Base-by-base conservation (phyloP, 2,888 invertebrate species). In the Hoplodrina ambigua region DNA sequence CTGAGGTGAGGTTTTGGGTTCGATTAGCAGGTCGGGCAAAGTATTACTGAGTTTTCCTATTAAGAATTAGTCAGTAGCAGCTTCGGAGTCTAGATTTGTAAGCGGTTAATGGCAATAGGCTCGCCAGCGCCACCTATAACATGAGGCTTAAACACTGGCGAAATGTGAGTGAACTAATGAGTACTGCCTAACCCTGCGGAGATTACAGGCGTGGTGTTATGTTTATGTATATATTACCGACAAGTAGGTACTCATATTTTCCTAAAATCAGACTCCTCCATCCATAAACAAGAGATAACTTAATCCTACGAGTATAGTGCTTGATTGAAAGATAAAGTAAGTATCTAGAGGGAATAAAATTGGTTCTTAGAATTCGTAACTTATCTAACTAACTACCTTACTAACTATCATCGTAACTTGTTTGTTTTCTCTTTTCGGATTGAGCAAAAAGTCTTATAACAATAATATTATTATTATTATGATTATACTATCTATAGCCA, bases 251-350 rank as follows among this genome's bases (percentile, higher is more conserved):
- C 13, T 37, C 25, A 15, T 25, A 68, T 49, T 56, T 55, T 20
- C 2, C 17, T 5, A 25, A 13, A 67, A n/a, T 2, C n/a, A 56
- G 13, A 10, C 19, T 56, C 33, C 15, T 49, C 20, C 1, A 15
- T 37, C 17, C 13, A n/a, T 3, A 53, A 49, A 25, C 19, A 25
- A 10, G n/a, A 7, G 11, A 46, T 46, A 25, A 49, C 19, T 33
- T 4, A 70, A 66, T 70, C 17, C 20, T 62, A 41, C 4, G 11
- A 37, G 25, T 1, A 25, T 41, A 57, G 15, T 49, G 49, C 2
- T 6, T 65, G 54, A 73, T 44, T 67, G 19, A 67, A 58, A 37
- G 37, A 68, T 19, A n/a, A 50, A 50, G 19, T 44, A 61, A 56
- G 64, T 10, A 33, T 7, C 33, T 59, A 3, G 37, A 54, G 19